A percentile compares a stretch with the other conserved stretches of the same genome.
These are phyloP conservation scores for Auanema freiburgensis DNA, from an alignment of 2,888 invertebrate species.

Conservation along the genomic window DNA sequence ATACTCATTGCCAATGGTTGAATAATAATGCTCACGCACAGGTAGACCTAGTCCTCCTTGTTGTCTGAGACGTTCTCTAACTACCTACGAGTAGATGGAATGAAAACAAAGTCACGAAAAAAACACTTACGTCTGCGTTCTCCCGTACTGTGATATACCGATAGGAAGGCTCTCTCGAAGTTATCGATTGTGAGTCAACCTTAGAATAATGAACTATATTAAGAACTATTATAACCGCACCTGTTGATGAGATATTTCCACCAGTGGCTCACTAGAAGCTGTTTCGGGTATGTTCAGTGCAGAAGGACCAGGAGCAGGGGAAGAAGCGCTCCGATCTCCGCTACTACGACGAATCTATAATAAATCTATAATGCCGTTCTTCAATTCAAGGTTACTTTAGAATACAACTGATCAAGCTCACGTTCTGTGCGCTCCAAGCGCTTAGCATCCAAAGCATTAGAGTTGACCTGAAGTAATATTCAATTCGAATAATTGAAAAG, in stretches of 20 bases:
- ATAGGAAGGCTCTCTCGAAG: slow-evolving; percentile 58
- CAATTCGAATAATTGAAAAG: slow-evolving; percentile 5
- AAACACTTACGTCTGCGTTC: slow-evolving; percentile 40
- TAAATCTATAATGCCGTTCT: background rate
- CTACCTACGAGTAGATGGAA: no score
- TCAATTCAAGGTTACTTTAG: slow-evolving; percentile 23
- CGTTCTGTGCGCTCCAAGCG: slow-evolving; percentile 30
- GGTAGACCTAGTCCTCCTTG: slow-evolving; percentile 46
- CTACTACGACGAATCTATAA: slow-evolving; percentile 5
- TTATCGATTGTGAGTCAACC: slow-evolving; percentile 19
- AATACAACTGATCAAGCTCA: slow-evolving; percentile 53
- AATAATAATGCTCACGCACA: slow-evolving; percentile 57
- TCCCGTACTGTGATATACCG: slow-evolving; percentile 59
- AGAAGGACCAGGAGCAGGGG: slow-evolving; percentile 3
- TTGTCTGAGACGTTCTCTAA: slow-evolving; percentile 53
- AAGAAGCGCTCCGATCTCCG: slow-evolving; percentile 4
- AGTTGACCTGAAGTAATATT: slow-evolving; percentile 12
- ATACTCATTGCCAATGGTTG: slow-evolving; percentile 59
- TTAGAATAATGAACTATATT: slow-evolving; percentile 8
- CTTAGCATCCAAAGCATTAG: slow-evolving; percentile 12
- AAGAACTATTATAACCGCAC: background rate
- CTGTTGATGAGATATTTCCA: background rate
- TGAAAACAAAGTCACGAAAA: background rate
- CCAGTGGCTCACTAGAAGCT: slow-evolving; percentile 5
- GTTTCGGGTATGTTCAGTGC: background rate